phyloP scores from a whole-genome alignment of 1,140 invertebrate genomes.

The Drosophila funebris region DNA sequence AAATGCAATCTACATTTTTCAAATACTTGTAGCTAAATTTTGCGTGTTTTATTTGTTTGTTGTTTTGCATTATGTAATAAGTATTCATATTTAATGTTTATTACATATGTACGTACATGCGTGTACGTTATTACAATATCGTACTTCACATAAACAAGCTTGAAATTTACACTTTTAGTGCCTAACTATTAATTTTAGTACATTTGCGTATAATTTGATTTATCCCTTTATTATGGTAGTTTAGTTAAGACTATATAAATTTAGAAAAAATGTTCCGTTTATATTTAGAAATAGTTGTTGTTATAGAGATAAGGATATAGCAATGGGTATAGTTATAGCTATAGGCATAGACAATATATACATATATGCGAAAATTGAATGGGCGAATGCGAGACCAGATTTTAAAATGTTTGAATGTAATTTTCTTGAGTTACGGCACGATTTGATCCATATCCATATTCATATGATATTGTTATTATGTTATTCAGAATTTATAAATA shows the following conservation, averaged over 20 bases:
- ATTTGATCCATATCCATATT: conserved; percentile 5
- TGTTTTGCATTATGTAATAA: conserved; percentile 32
- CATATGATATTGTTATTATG: conserved; percentile 12
- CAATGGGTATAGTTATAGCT: not conserved
- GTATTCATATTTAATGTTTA: conserved; percentile 27
- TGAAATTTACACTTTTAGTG: conserved; percentile 73
- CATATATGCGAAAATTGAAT: conserved; percentile 25
- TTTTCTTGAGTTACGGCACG: conserved; percentile 17
- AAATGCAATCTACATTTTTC: conserved; percentile 57
- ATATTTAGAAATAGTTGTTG: conserved; percentile 8
- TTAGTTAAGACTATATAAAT: conserved; percentile 50
- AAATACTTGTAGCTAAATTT: conserved; percentile 72
- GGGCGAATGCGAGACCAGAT: conserved; percentile 16
- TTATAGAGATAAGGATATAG: conserved; percentile 17
- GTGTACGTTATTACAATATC: conserved; percentile 12
- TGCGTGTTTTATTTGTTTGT: conserved; percentile 30
- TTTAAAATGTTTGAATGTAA: not conserved
- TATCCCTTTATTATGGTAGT: conserved; percentile 31
- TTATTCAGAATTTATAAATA: conserved; percentile 28
- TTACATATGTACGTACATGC: conserved; percentile 9
- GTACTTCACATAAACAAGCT: conserved; percentile 46
- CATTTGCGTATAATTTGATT: conserved; percentile 68
- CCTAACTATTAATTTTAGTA: conserved; percentile 69
- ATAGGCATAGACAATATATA: conserved; percentile 26
- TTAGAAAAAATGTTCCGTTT: conserved; percentile 45